Conservation (phyloP, 2,888 invertebrate genomes). For the Brachylomia viminalis region DNA sequence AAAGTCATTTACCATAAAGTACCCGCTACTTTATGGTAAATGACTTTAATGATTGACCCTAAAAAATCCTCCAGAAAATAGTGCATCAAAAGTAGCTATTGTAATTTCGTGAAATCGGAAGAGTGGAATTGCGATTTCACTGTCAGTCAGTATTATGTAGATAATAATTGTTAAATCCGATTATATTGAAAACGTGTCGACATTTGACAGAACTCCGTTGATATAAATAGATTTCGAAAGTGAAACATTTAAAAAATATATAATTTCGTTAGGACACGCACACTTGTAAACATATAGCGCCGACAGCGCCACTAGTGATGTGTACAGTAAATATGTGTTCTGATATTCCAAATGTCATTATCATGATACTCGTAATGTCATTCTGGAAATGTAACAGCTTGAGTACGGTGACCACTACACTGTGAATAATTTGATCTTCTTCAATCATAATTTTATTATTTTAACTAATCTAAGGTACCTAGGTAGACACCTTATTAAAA, state of each 20-base stretch:
- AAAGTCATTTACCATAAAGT: constrained; percentile 1
- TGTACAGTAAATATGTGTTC: too few relatives aligned
- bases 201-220: background rate
- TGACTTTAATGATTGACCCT: too few relatives aligned
- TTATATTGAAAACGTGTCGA: background rate
- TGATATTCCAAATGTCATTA: constrained; percentile 1
- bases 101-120: background rate
- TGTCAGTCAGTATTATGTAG: background rate
- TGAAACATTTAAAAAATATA: background rate
- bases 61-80: constrained; percentile 27
- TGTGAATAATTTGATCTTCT: background rate
- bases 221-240: background rate
- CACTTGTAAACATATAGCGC: background rate
- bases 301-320: background rate
- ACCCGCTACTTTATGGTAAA: too few relatives aligned
- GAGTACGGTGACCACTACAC: background rate
- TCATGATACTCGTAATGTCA: background rate
- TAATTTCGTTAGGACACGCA: background rate
- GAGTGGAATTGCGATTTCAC: background rate
- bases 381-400: background rate
- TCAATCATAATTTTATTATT: background rate
- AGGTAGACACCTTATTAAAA: too few relatives aligned
- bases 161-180: background rate
- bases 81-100: background rate
- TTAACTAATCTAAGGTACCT: too few relatives aligned